Percentiles rank a stretch among this genome's conserved stretches.
Evolutionary conservation across 1,140 invertebrate species (phyloP).

Genomic region (Eueides isabella): DNA sequence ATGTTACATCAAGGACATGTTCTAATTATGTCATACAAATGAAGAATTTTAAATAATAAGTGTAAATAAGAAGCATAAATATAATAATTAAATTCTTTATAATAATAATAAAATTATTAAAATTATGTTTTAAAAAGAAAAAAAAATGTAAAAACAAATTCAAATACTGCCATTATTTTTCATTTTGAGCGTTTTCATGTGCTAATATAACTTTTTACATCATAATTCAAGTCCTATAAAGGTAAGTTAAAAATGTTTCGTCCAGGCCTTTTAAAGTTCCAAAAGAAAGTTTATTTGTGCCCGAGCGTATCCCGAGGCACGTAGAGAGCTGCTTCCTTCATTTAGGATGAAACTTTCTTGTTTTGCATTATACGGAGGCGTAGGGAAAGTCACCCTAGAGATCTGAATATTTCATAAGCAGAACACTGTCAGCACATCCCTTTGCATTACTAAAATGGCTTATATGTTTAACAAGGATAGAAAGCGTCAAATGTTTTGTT

Average conservation of each 20-base stretch:
- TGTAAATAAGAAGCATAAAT: too few relatives aligned
- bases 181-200: neutral
- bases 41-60: too few relatives aligned
- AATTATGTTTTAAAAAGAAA: neutral
- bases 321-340: slow-evolving; percentile 59
- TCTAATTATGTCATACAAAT: too few relatives aligned
- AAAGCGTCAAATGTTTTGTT: neutral
- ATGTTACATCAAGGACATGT: neutral
- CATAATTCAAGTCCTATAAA: slow-evolving; percentile 11
- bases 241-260: slow-evolving; percentile 15
- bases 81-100: too few relatives aligned
- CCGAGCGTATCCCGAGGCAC: slow-evolving; percentile 50
- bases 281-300: slow-evolving; percentile 63
- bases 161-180: neutral
- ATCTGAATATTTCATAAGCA: slow-evolving; percentile 74
- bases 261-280: slow-evolving; percentile 28
- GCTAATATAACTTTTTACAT: slow-evolving; percentile 11
- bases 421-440: slow-evolving; percentile 58
- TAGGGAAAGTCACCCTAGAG: slow-evolving; percentile 67
- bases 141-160: neutral
- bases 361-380: slow-evolving; percentile 71
- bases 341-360: slow-evolving; percentile 75
- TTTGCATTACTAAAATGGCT: slow-evolving; percentile 57
- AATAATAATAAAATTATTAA: too few relatives aligned
- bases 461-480: slow-evolving; percentile 20